phyloP scores from a whole-genome alignment of 1,140 invertebrate genomes.

The Batillaria attramentaria region DNA sequence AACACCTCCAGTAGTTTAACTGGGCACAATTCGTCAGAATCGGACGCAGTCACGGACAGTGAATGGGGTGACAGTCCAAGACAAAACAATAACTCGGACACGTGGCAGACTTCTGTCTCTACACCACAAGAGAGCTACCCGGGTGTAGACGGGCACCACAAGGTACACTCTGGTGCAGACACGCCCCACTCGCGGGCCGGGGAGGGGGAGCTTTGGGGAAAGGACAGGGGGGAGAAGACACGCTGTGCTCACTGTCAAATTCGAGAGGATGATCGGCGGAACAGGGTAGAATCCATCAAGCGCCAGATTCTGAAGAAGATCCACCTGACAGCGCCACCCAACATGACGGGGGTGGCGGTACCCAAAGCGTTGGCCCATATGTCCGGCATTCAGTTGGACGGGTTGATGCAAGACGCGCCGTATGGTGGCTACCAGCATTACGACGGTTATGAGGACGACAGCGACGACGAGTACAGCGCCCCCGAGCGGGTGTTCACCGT shows the following conservation, averaged over 20 bases:
- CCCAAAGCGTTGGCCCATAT: conserved; percentile 28
- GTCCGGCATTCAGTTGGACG: neutral
- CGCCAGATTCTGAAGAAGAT: neutral
- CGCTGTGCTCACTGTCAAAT: neutral
- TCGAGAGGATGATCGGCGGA: neutral
- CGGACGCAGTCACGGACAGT: no score
- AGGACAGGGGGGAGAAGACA: no score
- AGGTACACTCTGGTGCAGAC: no score
- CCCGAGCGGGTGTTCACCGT: conserved; percentile 27
- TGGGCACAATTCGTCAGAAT: no score
- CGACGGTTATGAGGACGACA: neutral
- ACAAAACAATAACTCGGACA: no score
- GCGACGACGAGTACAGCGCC: conserved; percentile 24
- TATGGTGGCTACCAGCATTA: neutral
- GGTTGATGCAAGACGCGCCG: conserved; percentile 9
- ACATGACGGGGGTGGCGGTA: conserved; percentile 18
- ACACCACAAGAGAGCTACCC: no score
- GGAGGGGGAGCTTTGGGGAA: no score
- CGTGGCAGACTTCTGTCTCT: no score
- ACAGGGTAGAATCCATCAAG: neutral
- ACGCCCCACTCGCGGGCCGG: no score
- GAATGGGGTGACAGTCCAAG: no score
- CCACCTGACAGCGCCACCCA: neutral
- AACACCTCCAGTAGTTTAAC: no score
- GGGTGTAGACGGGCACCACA: no score